Evolutionary conservation across 2,888 invertebrate genomes (phyloP), one percentile per base, ranked within the genome.

Genomic region (Scelioninae gen. 2): DNA sequence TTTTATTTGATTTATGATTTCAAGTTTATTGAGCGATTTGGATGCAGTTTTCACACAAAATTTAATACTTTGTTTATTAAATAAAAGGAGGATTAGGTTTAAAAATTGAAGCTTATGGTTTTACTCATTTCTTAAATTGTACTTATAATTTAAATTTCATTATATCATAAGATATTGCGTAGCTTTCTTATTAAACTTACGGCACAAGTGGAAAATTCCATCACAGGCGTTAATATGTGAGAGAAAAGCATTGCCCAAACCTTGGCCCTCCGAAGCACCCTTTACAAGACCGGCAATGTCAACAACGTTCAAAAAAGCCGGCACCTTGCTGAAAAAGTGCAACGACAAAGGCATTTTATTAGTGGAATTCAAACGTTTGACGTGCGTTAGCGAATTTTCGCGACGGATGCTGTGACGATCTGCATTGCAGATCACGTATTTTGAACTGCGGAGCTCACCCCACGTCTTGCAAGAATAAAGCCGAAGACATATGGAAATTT

Each of bases 181-280:
- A 22, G 22, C 2, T 5, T 2, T 35, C 13, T 35, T 11, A 13
- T 25, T n/a, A 7, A 11, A 92, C 95, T 93, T 89, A 96, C 99
- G 92, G 83, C 96, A 95, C 76, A 99, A 90, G 87, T 99, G 97
- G 85, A 98, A 98, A 80, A 99, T 93, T 37, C 97, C 96, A 87
- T 99, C 99, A 86, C 99, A 99, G 11, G 98, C 98, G 86, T 94
- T 95, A 83, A 99, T 98, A 87, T 99, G 97, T 3, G 98, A 97
- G 45, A 99, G 90, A 87, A 99, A 99, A 73, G 97, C 97, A 87
- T 99, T 99, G 82, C 99, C 99, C 63, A 99, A 89, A 1, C 99
- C 98, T 87, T 98, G 96, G 0, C 99, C 99, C 85, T 98, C 97
- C 2, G 97, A 94, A 1, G 99, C 99, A 25, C 98, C 99, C 83